These are phyloP conservation scores for Steinernema hermaphroditum DNA, from an alignment of 2,888 invertebrate species.

Conservation along the genomic window DNA sequence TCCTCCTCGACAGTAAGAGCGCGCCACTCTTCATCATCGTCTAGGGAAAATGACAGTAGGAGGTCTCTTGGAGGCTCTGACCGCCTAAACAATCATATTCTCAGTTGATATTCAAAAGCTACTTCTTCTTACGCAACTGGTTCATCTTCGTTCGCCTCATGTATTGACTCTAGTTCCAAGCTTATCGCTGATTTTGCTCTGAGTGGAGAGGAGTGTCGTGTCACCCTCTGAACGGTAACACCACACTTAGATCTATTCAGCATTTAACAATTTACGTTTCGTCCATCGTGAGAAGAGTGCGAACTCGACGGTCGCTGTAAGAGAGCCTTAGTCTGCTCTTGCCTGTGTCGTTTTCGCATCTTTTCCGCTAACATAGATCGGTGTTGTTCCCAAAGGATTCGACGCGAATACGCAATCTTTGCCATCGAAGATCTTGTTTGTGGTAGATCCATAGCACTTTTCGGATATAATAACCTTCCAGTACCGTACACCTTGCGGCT, in stretches of 20 bases:
- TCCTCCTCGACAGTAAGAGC: constrained; percentile 70
- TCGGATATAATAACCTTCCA: constrained; percentile 43
- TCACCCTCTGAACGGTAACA: neutral
- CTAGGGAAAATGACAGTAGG: constrained; percentile 34
- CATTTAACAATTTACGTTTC: neutral
- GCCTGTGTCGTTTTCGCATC: constrained; percentile 43
- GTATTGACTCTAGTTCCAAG: constrained; percentile 40
- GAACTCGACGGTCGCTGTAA: neutral
- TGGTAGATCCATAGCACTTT: constrained; percentile 58
- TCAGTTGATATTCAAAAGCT: neutral
- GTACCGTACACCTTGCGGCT: neutral
- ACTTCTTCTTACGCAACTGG: neutral
- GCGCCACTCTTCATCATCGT: constrained; percentile 72
- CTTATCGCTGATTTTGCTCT: constrained; percentile 7
- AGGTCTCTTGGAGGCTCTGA: constrained; percentile 7
- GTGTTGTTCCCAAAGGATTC: constrained; percentile 57
- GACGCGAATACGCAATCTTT: constrained; percentile 64
- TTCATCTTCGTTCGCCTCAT: constrained; percentile 42
- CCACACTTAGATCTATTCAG: too few species aligned
- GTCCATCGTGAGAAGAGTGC: neutral
- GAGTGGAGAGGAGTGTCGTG: neutral
- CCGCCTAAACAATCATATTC: neutral
- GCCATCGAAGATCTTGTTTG: constrained; percentile 64
- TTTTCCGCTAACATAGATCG: constrained; percentile 53
- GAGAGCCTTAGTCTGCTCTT: constrained; percentile 30